Conservation (phyloP, 2,888 invertebrate species). For the Mycalesis mineus region DNA sequence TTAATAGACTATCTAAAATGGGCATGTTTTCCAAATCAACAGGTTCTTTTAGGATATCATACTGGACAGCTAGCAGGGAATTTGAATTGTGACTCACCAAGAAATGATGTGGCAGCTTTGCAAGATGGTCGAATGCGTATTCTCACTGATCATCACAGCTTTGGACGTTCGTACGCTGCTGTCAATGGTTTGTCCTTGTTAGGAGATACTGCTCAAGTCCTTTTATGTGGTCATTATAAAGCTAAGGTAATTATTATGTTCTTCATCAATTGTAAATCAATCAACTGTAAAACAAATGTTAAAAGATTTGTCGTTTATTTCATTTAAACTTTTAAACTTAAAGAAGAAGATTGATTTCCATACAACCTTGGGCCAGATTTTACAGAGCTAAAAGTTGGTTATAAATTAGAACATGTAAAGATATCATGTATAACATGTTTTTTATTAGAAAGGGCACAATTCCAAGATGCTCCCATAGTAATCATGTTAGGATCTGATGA, state of each 20-base stretch:
- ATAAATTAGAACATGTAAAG: too few relatives aligned
- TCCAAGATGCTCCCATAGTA: too few relatives aligned
- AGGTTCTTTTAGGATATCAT: slow-evolving; percentile 81
- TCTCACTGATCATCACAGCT: slow-evolving; percentile 75
- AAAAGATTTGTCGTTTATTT: too few relatives aligned
- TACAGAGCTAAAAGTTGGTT: too few relatives aligned
- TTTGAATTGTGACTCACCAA: slow-evolving; percentile 81
- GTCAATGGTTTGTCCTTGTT: slow-evolving; percentile 56
- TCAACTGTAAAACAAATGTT: too few relatives aligned
- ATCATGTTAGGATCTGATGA: too few relatives aligned
- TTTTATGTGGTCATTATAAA: slow-evolving; percentile 53
- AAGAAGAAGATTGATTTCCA: too few relatives aligned
- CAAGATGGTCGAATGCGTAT: slow-evolving; percentile 75
- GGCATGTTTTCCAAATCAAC: slow-evolving; percentile 28
- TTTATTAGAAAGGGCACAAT: too few relatives aligned
- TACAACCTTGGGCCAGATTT: too few relatives aligned
- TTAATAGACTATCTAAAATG: background rate
- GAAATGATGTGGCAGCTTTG: slow-evolving; percentile 68
- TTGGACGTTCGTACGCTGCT: slow-evolving; percentile 69
- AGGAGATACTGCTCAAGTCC: slow-evolving; percentile 54
- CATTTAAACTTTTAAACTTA: too few relatives aligned
- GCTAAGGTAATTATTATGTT: slow-evolving; percentile 42
- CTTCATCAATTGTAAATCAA: too few relatives aligned
- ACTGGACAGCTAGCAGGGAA: slow-evolving; percentile 83
- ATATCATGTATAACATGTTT: too few relatives aligned